phyloP scores from a whole-genome alignment of 2,113 vertebrate species.

The Sceloporus undulatus region DNA sequence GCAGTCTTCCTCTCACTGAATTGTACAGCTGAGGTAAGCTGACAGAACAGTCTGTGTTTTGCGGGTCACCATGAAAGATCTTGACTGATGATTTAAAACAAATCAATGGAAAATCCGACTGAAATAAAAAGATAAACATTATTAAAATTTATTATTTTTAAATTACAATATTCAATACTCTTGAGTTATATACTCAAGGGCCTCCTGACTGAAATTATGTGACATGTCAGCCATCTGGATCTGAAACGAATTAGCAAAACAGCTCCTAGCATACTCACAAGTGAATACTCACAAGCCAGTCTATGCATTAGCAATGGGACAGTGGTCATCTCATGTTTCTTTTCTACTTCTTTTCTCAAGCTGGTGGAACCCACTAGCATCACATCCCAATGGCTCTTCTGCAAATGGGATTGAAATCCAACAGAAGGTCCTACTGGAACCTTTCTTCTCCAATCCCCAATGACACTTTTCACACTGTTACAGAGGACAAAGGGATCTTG shows the following conservation, averaged over 20 bases:
- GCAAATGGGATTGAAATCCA: not conserved
- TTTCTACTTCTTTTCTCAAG: too few relatives aligned
- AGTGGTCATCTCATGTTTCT: too few relatives aligned
- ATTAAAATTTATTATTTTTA: conserved; percentile 46
- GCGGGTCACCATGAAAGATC: conserved; percentile 45
- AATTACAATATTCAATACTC: conserved; percentile 45
- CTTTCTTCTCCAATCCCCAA: too few relatives aligned
- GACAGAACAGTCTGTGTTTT: conserved; percentile 60
- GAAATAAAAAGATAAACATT: conserved; percentile 61
- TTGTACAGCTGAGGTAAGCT: conserved; percentile 70
- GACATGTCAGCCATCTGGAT: not conserved
- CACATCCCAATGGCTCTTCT: not conserved
- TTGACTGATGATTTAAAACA: conserved; percentile 60
- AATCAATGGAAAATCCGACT: conserved; percentile 64
- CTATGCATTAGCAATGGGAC: not conserved
- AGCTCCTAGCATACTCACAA: too few relatives aligned
- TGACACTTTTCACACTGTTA: too few relatives aligned
- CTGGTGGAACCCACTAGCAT: too few relatives aligned
- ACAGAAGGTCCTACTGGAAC: too few relatives aligned
- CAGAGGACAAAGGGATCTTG: too few relatives aligned
- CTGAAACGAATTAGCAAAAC: not conserved
- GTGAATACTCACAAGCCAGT: too few relatives aligned
- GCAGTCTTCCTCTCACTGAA: conserved; percentile 66
- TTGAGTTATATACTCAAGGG: conserved; percentile 28
- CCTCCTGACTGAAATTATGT: not conserved